These are phyloP conservation scores for Capitulum mitella DNA, from an alignment of 2,888 invertebrate genomes.

Conservation along the genomic window DNA sequence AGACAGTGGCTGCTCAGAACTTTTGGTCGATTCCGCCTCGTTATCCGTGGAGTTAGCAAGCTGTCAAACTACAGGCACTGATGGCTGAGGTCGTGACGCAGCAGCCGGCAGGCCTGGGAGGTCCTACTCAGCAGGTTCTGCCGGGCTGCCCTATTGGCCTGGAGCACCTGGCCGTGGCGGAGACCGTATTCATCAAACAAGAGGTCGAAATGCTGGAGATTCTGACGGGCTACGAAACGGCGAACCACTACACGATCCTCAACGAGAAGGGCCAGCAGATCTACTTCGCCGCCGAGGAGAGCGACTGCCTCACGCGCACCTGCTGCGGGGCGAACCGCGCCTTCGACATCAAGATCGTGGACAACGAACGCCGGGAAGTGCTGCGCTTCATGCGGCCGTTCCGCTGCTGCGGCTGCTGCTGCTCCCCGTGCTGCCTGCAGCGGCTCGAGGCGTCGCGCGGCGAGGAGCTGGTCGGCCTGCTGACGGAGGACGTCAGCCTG, in stretches of 20 bases:
- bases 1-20: neutral
- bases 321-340: constrained; percentile 29
- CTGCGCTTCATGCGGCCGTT: constrained; percentile 24
- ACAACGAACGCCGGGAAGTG: constrained; percentile 22
- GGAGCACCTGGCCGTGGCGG: constrained; percentile 26
- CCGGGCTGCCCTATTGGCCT: constrained; percentile 27
- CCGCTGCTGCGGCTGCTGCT: constrained; percentile 10
- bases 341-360: constrained; percentile 29
- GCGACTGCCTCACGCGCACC: constrained; percentile 18
- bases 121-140: neutral
- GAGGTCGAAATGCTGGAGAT: constrained; percentile 29
- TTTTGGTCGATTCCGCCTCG: neutral
- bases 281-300: constrained; percentile 30
- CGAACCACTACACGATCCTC: constrained; percentile 27
- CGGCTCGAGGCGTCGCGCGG: neutral
- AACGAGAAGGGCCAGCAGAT: constrained; percentile 28
- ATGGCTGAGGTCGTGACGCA: neutral
- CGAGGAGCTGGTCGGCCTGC: neutral
- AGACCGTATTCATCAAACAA: constrained; percentile 27
- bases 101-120: neutral
- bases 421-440: constrained; percentile 22
- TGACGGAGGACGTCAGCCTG: neutral
- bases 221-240: constrained; percentile 29
- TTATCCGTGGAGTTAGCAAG: no score
- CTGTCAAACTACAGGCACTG: no score